phyloP scores from a whole-genome alignment of 53 echinoderm and acorn worm species.

The Holothuria scabra region DNA sequence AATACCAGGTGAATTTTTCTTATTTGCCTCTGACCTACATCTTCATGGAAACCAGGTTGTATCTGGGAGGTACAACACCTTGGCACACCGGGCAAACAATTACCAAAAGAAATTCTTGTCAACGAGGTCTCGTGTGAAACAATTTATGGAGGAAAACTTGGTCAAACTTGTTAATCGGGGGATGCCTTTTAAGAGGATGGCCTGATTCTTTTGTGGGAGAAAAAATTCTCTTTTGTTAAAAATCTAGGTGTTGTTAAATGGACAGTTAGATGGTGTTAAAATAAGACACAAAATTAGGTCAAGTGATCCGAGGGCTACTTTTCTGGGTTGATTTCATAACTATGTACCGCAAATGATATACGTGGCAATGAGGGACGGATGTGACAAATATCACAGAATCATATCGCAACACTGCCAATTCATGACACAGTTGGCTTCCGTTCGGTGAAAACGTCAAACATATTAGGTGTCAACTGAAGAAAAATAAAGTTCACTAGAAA shows the following conservation, averaged over 20 bases:
- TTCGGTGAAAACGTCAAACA: neutral
- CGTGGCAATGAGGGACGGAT: neutral
- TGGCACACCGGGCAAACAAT: slow-evolving; percentile 31
- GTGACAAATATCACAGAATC: slow-evolving; percentile 26
- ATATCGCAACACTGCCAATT: slow-evolving; percentile 1
- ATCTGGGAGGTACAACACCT: neutral
- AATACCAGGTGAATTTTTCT: too few relatives aligned
- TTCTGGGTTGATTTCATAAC: slow-evolving; percentile 7
- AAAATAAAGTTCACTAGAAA: neutral
- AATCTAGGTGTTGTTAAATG: slow-evolving; percentile 21
- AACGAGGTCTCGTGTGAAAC: too few relatives aligned
- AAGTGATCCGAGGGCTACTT: slow-evolving; percentile 1
- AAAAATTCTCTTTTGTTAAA: slow-evolving; percentile 4
- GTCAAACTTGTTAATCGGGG: slow-evolving; percentile 43
- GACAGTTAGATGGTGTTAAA: slow-evolving; percentile 28
- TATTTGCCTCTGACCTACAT: too few relatives aligned
- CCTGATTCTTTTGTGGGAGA: slow-evolving; percentile 34
- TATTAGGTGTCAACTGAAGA: slow-evolving; percentile 6
- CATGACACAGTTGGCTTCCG: slow-evolving; percentile 33
- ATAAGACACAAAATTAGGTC: slow-evolving; percentile 47
- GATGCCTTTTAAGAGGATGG: slow-evolving; percentile 2
- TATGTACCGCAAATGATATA: neutral
- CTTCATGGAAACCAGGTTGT: slow-evolving; percentile 22
- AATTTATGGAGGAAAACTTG: neutral
- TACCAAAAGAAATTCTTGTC: too few relatives aligned